Base-by-base conservation (phyloP, 37 sponge, comb jelly and placozoan species). In the Sycon ciliatum region DNA sequence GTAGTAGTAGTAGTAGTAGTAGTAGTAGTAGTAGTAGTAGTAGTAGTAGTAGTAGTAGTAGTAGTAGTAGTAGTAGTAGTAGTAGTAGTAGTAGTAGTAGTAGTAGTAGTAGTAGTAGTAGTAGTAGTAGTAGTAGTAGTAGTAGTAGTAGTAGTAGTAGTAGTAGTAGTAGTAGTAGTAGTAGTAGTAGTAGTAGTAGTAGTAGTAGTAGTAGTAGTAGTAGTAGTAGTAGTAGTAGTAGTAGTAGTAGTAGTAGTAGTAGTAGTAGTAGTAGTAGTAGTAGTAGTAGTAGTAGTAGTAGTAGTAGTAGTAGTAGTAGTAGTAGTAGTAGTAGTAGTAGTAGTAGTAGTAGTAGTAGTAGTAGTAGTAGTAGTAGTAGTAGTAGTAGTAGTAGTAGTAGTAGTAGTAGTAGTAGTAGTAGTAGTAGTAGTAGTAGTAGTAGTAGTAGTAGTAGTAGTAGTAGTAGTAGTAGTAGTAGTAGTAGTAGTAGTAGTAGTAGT, bases 1-100 rank as follows among this genome's bases (percentile, higher is more conserved):
- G 53, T 46, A 46, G 53, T 46, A 46, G 53, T 46, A 46, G 53
- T 46, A 46, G 53, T 46, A 46, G 53, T 46, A 46, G 53, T 46
- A 46, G 53, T 46, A 46, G 53, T 46, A 46, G 53, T 46, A 46
- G 53, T 46, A 46, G 53, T 46, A 46, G 53, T 46, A 46, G 53
- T 46, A 46, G 53, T 46, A 46, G 53, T 46, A 46, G 53, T 46
- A 46, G 11, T 46, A 46, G 53, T 46, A 46, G 53, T 46, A 46
- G 53, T 46, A 46, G 53, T 46, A 46, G 53, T 46, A 46, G 53
- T 46, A 46, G 53, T 46, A 46, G 53, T 46, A 46, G 53, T 46
- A 46, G 53, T 46, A 46, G 53, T 46, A 46, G 53, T 46, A 46
- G 53, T 46, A 46, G 53, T 46, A 46, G 53, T 46, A 46, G 53